Evolutionary conservation across 2,113 vertebrate genomes (phyloP).

Genomic region (Candoia aspera): DNA sequence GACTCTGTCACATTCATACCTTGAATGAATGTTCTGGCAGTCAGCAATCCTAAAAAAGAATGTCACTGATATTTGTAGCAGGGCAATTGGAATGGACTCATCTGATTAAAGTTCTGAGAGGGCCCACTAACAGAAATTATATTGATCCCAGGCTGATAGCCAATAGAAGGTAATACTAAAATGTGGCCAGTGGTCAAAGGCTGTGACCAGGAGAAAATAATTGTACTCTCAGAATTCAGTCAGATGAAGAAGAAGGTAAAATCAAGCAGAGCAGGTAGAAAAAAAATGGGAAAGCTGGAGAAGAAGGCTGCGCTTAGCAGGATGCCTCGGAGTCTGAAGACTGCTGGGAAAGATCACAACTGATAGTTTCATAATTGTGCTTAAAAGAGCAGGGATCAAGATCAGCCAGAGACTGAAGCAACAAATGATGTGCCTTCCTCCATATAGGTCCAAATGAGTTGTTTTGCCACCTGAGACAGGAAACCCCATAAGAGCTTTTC

Average conservation of each 20-base stretch:
- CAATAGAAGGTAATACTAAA: background rate
- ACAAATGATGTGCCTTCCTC: background rate
- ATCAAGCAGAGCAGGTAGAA: background rate
- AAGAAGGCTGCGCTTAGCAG: background rate
- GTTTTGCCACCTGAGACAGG: background rate
- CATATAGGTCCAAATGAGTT: background rate
- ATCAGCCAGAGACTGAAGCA: background rate
- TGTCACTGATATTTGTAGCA: background rate
- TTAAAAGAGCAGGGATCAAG: background rate
- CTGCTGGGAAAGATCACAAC: background rate
- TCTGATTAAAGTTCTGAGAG: background rate
- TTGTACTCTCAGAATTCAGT: background rate
- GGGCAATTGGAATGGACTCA: background rate
- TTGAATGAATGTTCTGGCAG: background rate
- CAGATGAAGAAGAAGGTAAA: background rate
- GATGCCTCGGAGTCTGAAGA: background rate
- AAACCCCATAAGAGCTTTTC: background rate
- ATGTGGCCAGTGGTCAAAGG: background rate
- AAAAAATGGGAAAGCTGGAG: background rate
- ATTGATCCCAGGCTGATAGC: background rate
- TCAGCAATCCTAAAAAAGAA: background rate
- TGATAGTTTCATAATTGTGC: background rate
- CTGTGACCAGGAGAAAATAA: background rate
- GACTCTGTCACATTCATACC: background rate
- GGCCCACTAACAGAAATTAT: background rate